A percentile compares a stretch with the other conserved stretches of the same genome.
These are phyloP conservation scores for Synanthedon vespiformis DNA, from an alignment of 2,888 invertebrate genomes.

Conservation along the genomic window DNA sequence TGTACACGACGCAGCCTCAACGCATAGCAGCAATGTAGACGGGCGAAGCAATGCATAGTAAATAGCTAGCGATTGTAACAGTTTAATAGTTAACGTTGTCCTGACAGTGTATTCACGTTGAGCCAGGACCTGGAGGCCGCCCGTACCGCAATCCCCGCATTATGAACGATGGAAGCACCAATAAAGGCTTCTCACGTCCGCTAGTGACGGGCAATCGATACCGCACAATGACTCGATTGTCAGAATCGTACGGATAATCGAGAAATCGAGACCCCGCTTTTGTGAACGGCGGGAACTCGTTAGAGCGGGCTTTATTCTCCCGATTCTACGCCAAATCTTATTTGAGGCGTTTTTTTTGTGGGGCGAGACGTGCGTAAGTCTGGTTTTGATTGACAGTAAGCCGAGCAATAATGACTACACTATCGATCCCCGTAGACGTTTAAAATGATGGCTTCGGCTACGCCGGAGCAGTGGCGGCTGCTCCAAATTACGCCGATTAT, in stretches of 20 bases:
- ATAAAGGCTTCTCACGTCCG: neutral
- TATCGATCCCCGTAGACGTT: neutral
- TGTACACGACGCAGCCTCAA: too few relatives aligned
- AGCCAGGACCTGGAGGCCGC: neutral
- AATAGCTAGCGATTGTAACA: neutral
- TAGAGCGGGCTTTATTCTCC: constrained; percentile 24
- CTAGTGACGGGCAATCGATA: constrained; percentile 16
- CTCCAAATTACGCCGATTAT: too few relatives aligned
- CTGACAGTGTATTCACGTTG: neutral
- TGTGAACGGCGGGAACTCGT: constrained; percentile 20
- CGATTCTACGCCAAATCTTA: constrained; percentile 19
- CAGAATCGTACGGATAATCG: constrained; percentile 1
- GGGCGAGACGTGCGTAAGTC: constrained; percentile 21
- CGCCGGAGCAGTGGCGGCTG: too few relatives aligned
- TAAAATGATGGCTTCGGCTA: neutral
- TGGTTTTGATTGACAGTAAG: constrained; percentile 51
- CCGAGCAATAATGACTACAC: constrained; percentile 28
- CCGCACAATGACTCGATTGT: constrained; percentile 30
- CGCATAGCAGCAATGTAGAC: too few relatives aligned
- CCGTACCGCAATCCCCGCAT: neutral
- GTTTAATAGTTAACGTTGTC: neutral
- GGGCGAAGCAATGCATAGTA: too few relatives aligned
- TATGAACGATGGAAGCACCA: neutral
- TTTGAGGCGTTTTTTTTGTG: constrained; percentile 11
- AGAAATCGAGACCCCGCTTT: constrained; percentile 2